Percentiles rank a stretch among this genome's conserved stretches.
These are phyloP conservation scores for Tyrophagus putrescentiae DNA, from an alignment of 1,140 invertebrate species.

Conservation along the genomic window DNA sequence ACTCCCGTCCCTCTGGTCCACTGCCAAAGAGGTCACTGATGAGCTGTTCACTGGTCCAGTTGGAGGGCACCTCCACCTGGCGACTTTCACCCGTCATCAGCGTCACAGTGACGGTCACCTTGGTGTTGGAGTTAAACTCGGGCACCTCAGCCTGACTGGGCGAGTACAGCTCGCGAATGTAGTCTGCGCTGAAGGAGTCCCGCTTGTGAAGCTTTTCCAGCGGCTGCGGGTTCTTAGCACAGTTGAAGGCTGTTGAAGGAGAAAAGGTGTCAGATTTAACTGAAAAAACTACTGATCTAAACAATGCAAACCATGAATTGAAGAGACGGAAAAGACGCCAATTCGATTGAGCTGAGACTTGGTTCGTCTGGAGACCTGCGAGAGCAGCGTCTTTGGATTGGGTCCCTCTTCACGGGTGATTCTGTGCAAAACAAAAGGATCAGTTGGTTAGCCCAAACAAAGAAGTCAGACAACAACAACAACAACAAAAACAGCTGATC, in stretches of 20 bases:
- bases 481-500: background rate
- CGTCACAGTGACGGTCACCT: background rate
- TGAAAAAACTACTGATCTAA: background rate
- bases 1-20: background rate
- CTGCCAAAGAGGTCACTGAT: background rate
- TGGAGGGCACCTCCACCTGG: background rate
- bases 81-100: constrained; percentile 9
- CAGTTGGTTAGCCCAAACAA: background rate
- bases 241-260: constrained; percentile 15
- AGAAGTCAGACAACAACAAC: background rate
- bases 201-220: constrained; percentile 5
- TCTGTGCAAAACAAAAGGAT: background rate
- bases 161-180: constrained; percentile 8
- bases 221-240: constrained; percentile 13
- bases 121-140: background rate
- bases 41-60: constrained; percentile 14
- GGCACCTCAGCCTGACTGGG: constrained; percentile 8
- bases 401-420: constrained; percentile 74
- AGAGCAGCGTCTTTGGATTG: constrained; percentile 89
- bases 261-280: background rate
- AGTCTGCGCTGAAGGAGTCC: constrained; percentile 5
- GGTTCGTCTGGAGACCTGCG: constrained; percentile 82
- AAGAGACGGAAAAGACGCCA: constrained; percentile 91
- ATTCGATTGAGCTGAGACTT: constrained; percentile 86
- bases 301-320: constrained; percentile 55